phyloP scores from a whole-genome alignment of 2,113 vertebrate genomes.

The Halichoeres trimaculatus region DNA sequence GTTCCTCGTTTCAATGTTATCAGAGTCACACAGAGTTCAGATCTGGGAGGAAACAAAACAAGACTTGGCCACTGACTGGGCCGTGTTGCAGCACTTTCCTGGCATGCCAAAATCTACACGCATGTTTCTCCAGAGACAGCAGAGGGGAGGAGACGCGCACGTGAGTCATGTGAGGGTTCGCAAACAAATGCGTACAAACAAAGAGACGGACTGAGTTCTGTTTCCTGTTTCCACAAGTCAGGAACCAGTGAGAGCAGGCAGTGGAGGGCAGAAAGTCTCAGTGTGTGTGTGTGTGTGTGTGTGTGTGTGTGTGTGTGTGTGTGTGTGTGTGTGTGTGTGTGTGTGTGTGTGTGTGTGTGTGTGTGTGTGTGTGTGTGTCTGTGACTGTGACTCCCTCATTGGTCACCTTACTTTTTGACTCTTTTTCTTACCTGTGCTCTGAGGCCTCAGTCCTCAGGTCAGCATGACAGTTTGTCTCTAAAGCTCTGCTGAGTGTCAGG shows the following conservation, averaged over 20 bases:
- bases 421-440: slow-evolving; percentile 33
- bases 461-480: slow-evolving; percentile 37
- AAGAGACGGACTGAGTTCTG: slow-evolving; percentile 39
- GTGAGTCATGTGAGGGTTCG: slow-evolving; percentile 32
- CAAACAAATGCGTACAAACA: slow-evolving; percentile 59
- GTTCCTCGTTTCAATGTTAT: slow-evolving; percentile 78
- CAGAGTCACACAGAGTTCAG: slow-evolving; percentile 79
- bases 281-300: slow-evolving; percentile 18
- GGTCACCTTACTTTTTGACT: slow-evolving; percentile 40
- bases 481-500: slow-evolving; percentile 34
- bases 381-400: slow-evolving; percentile 47
- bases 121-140: slow-evolving; percentile 52
- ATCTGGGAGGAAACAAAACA: slow-evolving; percentile 74
- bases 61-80: slow-evolving; percentile 49
- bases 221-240: slow-evolving; percentile 70
- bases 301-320: too few relatives aligned
- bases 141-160: slow-evolving; percentile 33
- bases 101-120: slow-evolving; percentile 60
- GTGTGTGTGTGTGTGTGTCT: too few relatives aligned
- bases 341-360: too few relatives aligned
- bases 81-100: slow-evolving; percentile 44
- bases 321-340: too few relatives aligned
- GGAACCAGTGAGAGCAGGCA: slow-evolving; percentile 54
- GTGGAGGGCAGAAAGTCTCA: slow-evolving; percentile 33
- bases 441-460: slow-evolving; percentile 40